Percentiles rank a stretch among this genome's conserved stretches.
Evolutionary conservation across 1,140 invertebrate genomes (phyloP).

Genomic region (Polyergus mexicanus): DNA sequence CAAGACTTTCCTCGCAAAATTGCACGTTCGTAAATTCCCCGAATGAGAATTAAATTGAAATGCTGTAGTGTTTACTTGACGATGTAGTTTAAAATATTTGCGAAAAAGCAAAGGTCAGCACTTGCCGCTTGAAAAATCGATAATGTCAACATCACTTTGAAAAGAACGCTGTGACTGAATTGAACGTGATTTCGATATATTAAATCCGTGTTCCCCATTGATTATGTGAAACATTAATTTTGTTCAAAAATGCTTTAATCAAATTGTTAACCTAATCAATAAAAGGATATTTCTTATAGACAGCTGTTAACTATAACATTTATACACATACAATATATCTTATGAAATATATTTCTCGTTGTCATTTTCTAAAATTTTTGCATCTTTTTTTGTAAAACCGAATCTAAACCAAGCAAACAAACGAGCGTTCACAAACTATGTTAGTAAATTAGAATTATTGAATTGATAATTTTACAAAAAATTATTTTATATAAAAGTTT

Average conservation of each 20-base stretch:
- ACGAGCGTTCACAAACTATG: too few species aligned
- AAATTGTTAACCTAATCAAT: neutral
- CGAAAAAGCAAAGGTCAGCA: slow-evolving; percentile 17
- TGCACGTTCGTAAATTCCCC: slow-evolving; percentile 28
- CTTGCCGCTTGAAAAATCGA: slow-evolving; percentile 40
- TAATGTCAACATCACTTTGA: slow-evolving; percentile 37
- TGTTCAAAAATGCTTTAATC: slow-evolving; percentile 14
- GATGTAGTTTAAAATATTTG: slow-evolving; percentile 46
- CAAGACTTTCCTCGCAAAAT: neutral
- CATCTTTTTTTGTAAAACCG: slow-evolving; percentile 3
- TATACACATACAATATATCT: neutral
- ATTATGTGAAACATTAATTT: slow-evolving; percentile 9
- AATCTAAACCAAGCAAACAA: too few species aligned
- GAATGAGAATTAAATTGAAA: slow-evolving; percentile 57
- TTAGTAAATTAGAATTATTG: too few species aligned
- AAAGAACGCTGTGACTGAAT: slow-evolving; percentile 16
- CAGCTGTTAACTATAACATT: neutral
- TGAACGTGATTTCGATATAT: slow-evolving; percentile 30
- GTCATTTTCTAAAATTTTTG: neutral
- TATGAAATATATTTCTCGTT: too few species aligned
- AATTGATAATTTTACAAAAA: too few species aligned
- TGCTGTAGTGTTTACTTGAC: slow-evolving; percentile 51
- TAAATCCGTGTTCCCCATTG: neutral
- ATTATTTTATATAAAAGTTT: too few species aligned
- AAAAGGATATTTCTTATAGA: neutral